phyloP scores from a whole-genome alignment of 2,888 invertebrate species.

The Eupithecia insigniata region DNA sequence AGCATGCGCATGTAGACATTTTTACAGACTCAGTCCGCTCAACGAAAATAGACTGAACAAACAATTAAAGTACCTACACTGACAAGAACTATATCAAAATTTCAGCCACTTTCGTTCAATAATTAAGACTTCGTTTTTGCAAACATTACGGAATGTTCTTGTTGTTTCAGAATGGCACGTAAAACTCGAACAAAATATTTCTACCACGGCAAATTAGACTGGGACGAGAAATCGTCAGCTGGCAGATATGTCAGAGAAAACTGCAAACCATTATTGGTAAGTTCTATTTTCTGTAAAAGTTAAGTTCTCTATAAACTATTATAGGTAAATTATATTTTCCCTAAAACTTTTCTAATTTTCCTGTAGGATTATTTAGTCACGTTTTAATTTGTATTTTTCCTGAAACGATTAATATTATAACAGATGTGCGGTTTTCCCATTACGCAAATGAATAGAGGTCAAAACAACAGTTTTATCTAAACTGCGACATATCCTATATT shows the following conservation, averaged over 20 bases:
- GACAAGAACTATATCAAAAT: neutral
- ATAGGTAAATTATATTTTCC: neutral
- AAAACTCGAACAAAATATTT: constrained; percentile 99
- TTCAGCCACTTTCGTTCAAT: neutral
- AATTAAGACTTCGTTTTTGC: neutral
- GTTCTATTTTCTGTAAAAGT: constrained; percentile 54
- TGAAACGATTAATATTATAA: neutral
- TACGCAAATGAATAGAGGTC: neutral
- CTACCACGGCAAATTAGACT: constrained; percentile 98
- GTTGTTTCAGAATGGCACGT: constrained; percentile 88
- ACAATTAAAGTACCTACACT: neutral
- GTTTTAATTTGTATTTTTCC: neutral
- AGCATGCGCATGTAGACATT: too few species aligned
- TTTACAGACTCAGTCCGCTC: too few species aligned
- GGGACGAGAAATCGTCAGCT: constrained; percentile 98
- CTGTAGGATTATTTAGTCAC: neutral
- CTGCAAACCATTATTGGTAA: constrained; percentile 97
- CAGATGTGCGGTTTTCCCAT: neutral
- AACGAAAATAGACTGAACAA: too few species aligned
- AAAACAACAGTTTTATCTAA: neutral
- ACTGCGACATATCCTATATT: neutral
- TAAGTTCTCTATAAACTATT: neutral
- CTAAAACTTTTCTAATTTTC: neutral
- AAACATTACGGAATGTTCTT: neutral
- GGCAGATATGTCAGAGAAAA: constrained; percentile 99